These are phyloP conservation scores for Heliconius eleuchia DNA, from an alignment of 1,140 invertebrate species.

Conservation along the genomic window DNA sequence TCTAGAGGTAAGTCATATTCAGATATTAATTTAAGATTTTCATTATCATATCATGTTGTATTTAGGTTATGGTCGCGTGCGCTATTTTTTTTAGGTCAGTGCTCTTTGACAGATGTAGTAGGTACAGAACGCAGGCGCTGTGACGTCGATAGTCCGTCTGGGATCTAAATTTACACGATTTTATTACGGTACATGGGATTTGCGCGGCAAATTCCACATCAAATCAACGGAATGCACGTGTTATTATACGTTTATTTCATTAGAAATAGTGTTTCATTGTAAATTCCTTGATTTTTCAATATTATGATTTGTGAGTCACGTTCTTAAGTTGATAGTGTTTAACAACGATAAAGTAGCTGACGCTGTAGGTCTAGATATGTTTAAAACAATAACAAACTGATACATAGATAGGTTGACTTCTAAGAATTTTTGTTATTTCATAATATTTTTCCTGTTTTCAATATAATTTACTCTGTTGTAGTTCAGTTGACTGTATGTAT, in stretches of 20 bases:
- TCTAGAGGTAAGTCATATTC: constrained; percentile 49
- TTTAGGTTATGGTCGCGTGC: constrained; percentile 39
- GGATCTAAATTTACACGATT: constrained; percentile 61
- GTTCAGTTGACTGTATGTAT: neutral
- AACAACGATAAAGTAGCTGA: neutral
- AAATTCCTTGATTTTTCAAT: neutral
- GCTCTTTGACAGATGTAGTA: constrained; percentile 50
- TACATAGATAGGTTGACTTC: neutral
- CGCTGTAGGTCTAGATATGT: neutral
- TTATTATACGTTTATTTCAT: constrained; percentile 7
- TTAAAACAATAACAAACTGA: constrained; percentile 7
- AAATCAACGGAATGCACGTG: constrained; percentile 14
- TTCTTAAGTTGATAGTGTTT: neutral
- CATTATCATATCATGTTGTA: constrained; percentile 40
- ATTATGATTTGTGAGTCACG: constrained; percentile 24
- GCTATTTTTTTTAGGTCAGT: constrained; percentile 12
- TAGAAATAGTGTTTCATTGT: neutral
- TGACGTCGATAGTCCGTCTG: constrained; percentile 71
- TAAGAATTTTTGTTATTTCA: neutral
- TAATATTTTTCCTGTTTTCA: neutral
- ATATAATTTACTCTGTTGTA: neutral
- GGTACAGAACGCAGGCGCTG: constrained; percentile 58
- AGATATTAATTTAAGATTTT: constrained; percentile 19
- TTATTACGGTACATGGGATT: constrained; percentile 35
- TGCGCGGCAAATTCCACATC: constrained; percentile 33